Conservation (phyloP, 37 sponge, comb jelly and placozoan genomes). For the Theonella swinhoei region DNA sequence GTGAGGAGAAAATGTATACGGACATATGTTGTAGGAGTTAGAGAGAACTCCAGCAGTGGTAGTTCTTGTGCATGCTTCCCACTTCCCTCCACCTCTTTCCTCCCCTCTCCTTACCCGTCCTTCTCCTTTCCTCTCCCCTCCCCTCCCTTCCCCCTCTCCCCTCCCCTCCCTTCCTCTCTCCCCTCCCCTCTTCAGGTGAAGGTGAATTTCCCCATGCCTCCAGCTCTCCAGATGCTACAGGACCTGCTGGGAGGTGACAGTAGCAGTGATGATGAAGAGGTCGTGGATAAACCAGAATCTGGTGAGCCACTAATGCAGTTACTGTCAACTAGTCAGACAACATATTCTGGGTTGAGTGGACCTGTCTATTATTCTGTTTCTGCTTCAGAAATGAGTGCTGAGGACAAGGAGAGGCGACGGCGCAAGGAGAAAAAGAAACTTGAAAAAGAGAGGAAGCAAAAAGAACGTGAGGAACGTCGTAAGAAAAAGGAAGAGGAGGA, state of each 20-base stretch:
- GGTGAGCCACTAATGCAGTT: neutral
- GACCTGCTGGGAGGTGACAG: conserved; percentile 11
- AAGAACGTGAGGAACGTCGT: neutral
- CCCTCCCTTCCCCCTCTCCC: too few species aligned
- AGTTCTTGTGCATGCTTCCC: too few species aligned
- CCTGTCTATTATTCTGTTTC: neutral
- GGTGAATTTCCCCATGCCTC: conserved; percentile 48
- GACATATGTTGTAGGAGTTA: too few species aligned
- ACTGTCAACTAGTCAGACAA: too few species aligned
- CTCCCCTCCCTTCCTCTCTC: too few species aligned
- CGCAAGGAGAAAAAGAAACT: neutral
- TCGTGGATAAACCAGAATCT: neutral
- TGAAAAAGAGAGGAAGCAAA: neutral
- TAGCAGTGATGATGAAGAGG: neutral
- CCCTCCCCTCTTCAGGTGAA: too few species aligned
- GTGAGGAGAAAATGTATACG: too few species aligned
- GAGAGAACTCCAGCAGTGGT: too few species aligned
- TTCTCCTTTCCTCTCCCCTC: too few species aligned
- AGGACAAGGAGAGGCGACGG: neutral
- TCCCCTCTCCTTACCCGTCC: too few species aligned
- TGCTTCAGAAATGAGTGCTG: conserved; percentile 4
- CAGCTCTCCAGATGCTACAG: conserved; percentile 41
- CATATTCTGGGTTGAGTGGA: too few species aligned
- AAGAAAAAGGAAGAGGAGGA: conserved; percentile 1
- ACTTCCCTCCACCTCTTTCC: too few species aligned